These are phyloP conservation scores for Halcyon leucocephala DNA, from an alignment of 2,797 vertebrate genomes.

Conservation along the genomic window DNA sequence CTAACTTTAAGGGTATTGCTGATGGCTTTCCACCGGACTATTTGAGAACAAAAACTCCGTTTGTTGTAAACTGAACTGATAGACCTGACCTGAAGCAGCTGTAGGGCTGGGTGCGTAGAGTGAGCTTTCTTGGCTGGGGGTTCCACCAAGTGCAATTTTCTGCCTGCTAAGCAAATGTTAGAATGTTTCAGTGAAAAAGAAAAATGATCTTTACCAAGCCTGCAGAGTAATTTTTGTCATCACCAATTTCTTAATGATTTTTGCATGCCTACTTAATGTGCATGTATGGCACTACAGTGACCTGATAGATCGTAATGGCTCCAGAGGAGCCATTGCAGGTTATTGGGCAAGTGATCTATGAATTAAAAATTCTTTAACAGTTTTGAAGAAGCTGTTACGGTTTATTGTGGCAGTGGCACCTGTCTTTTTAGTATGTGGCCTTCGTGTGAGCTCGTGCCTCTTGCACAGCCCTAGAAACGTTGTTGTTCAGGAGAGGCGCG, in stretches of 20 bases:
- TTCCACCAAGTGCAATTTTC: conserved; percentile 2
- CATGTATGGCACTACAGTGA: conserved; percentile 57
- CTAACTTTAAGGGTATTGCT: background rate
- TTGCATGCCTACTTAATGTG: conserved; percentile 67
- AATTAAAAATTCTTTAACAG: conserved; percentile 72
- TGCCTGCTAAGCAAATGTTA: background rate
- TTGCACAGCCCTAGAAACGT: background rate
- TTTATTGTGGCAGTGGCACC: conserved; percentile 63
- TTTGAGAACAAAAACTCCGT: background rate
- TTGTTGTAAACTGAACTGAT: background rate
- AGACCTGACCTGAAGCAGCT: background rate
- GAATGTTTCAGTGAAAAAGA: conserved; percentile 47
- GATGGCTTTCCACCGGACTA: background rate
- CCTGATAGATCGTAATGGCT: conserved; percentile 65
- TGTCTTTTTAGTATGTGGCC: conserved; percentile 49
- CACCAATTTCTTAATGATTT: conserved; percentile 74
- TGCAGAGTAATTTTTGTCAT: conserved; percentile 73
- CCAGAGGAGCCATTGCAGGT: conserved; percentile 74
- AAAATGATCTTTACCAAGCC: conserved; percentile 53
- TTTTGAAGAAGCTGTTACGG: conserved; percentile 48
- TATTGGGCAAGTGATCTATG: conserved; percentile 70
- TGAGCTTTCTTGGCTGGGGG: background rate
- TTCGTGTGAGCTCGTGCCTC: background rate
- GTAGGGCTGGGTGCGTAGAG: background rate
- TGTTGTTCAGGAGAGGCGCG: background rate